Conservation (phyloP, 2,113 vertebrate genomes). For the Rhipidura dahli region DNA sequence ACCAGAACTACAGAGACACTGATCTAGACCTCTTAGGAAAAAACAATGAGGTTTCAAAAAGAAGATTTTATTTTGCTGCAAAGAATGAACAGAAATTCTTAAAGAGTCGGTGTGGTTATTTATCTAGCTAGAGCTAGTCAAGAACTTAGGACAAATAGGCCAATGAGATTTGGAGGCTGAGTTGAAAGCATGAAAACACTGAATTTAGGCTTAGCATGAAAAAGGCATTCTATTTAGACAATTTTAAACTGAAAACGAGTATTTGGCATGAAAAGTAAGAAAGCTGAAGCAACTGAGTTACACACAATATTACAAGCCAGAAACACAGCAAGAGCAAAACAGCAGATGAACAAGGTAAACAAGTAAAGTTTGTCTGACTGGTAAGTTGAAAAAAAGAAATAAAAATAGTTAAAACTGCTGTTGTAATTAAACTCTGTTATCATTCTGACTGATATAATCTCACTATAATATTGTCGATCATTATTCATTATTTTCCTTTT, state of each 20-base stretch:
- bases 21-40: background rate
- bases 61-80: background rate
- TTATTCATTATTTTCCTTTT: background rate
- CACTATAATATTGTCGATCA: background rate
- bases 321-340: background rate
- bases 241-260: background rate
- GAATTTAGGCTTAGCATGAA: background rate
- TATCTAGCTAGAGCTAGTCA: background rate
- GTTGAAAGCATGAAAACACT: background rate
- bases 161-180: background rate
- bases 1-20: background rate
- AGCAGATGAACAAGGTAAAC: background rate
- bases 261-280: background rate
- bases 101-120: background rate
- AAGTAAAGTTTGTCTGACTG: background rate
- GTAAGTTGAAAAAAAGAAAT: background rate
- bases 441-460: background rate
- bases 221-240: background rate
- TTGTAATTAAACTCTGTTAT: background rate
- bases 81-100: background rate
- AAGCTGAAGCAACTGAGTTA: background rate
- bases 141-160: background rate
- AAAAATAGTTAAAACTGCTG: background rate
- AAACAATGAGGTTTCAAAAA: background rate
- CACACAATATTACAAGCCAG: background rate